phyloP scores from a whole-genome alignment of 2,888 invertebrate genomes.

The Epinotia ramella region DNA sequence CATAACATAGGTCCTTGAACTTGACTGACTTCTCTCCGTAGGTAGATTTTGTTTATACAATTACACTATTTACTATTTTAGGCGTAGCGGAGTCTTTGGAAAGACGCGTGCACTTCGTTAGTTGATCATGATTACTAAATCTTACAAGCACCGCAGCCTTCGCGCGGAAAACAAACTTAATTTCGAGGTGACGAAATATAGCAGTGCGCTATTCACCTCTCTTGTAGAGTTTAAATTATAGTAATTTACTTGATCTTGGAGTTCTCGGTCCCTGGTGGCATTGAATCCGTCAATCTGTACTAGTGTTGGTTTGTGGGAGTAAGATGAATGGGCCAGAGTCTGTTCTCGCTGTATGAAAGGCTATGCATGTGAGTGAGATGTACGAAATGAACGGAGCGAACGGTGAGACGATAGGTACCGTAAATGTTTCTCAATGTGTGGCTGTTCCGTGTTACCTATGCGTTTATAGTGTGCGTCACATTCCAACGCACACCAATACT shows the following conservation, averaged over 20 bases:
- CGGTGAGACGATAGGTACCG: slow-evolving; percentile 30
- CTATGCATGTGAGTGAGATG: slow-evolving; percentile 40
- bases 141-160: slow-evolving; percentile 28
- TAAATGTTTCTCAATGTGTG: slow-evolving; percentile 35
- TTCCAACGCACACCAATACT: slow-evolving; percentile 35
- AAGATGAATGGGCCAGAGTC: slow-evolving; percentile 29
- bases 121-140: slow-evolving; percentile 30
- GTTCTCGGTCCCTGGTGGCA: slow-evolving; percentile 27
- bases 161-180: slow-evolving; percentile 28
- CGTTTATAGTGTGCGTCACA: slow-evolving; percentile 37
- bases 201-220: slow-evolving; percentile 20
- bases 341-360: slow-evolving; percentile 19
- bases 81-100: slow-evolving; percentile 1
- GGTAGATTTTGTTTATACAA: slow-evolving; percentile 15
- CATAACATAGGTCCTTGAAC: slow-evolving; percentile 5
- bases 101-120: slow-evolving; percentile 28
- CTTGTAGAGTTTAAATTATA: slow-evolving; percentile 31
- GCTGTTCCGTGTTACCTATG: slow-evolving; percentile 6
- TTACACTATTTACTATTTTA: not conserved
- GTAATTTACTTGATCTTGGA: slow-evolving; percentile 16
- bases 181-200: slow-evolving; percentile 7
- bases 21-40: slow-evolving; percentile 15
- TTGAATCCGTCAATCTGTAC: slow-evolving; percentile 20
- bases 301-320: slow-evolving; percentile 27
- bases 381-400: slow-evolving; percentile 17